Base-by-base conservation (phyloP, 1,140 invertebrate genomes). In the Aphelinus atriplicis region DNA sequence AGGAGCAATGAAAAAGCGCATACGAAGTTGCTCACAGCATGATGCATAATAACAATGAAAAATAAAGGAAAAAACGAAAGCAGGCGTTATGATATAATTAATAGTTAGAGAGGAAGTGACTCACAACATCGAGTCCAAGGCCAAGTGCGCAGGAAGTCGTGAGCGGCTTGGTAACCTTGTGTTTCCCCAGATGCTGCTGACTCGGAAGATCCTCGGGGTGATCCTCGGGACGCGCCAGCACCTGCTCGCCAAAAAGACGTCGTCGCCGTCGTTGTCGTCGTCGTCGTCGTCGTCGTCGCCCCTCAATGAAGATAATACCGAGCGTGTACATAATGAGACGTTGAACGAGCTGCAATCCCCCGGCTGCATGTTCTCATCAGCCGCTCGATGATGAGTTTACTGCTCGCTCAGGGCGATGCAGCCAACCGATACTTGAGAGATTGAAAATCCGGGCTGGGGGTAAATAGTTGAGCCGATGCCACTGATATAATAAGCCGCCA, bases 271-370 rank as follows among this genome's bases (percentile, higher is more conserved):
- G 7, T 60, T n/a, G 58, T 60, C 63, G 10, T 48, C 6, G 47
- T 50, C 63, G 64, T 66, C 51, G 62, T 64, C 42, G 1, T 65
- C 63, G 48, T 65, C n/a, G n/a, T 53, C 63, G 26, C 50, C 55
- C 7, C 78, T 79, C 76, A 78, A 81, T 81, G 78, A 81, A 82
- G 81, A 82, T 82, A 80, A 80, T 79, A 81, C 81, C 80, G 72
- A 61, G 62, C 74, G 55, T 57, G 73, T 58, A 66, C 47, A 76
- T 82, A 81, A 81, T 82, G 79, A 81, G 78, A 78, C 78, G 76
- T 77, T 78, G 77, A 79, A 77, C 51, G 51, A 53, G 4, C 51
- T 4, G 51, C 51, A 53, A 53, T 53, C 51, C 9, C 51, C 9
- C 51, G 51, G 51, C 51, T 53, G 10, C 7, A 7, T 70, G 2